Conservation (phyloP, 1,140 invertebrate species). For the Lepidurus couesii region DNA sequence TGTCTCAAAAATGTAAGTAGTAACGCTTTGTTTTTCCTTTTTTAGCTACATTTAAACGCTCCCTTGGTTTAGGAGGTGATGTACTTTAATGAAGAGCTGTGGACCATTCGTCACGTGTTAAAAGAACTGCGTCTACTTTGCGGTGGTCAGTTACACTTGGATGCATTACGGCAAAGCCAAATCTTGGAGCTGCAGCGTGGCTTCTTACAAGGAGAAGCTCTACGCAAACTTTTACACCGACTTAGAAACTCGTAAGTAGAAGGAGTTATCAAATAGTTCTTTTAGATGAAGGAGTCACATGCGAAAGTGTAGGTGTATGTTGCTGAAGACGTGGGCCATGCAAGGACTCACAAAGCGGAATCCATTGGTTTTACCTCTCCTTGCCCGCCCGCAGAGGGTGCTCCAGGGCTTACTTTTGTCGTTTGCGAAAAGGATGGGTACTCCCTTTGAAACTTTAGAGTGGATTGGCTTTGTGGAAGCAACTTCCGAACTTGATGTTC, state of each 20-base stretch:
- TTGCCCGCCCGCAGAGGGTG: neutral
- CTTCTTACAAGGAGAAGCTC: neutral
- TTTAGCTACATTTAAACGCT: neutral
- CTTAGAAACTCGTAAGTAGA: neutral
- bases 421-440: neutral
- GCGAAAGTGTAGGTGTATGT: neutral
- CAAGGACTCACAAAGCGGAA: neutral
- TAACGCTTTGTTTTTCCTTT: neutral
- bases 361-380: neutral
- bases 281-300: neutral
- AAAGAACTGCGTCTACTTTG: neutral
- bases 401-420: neutral
- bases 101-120: neutral
- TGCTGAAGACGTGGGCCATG: neutral
- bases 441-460: neutral
- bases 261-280: neutral
- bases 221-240: neutral
- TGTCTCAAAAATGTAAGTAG: neutral
- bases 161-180: neutral
- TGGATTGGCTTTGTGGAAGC: neutral
- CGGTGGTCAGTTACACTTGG: slow-evolving; percentile 1
- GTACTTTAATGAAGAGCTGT: neutral
- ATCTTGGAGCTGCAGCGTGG: neutral
- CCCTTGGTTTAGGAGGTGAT: neutral
- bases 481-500: neutral